phyloP scores from a whole-genome alignment of 2,113 vertebrate species.

The Verasper variegatus region DNA sequence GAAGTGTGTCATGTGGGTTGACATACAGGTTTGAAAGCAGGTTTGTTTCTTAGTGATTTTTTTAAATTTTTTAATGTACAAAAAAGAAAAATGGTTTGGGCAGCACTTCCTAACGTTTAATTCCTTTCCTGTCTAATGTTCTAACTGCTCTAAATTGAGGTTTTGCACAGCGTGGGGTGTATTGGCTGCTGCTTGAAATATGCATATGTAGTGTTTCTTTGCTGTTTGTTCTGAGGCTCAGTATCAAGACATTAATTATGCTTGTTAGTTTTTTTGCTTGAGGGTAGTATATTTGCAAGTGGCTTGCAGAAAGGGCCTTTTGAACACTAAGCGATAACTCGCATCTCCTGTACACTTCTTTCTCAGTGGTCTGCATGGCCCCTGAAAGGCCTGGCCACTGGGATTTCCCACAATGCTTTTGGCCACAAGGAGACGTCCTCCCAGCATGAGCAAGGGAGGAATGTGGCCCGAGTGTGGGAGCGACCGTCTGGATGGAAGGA shows the following conservation, averaged over 20 bases:
- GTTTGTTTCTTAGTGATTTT: background rate
- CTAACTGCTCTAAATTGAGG: slow-evolving; percentile 10
- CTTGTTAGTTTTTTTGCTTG: background rate
- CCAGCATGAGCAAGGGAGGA: slow-evolving; percentile 77
- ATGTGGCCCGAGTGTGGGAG: slow-evolving; percentile 79
- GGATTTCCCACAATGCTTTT: slow-evolving; percentile 80
- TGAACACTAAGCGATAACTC: slow-evolving; percentile 8
- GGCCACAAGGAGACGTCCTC: slow-evolving; percentile 79
- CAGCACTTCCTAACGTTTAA: background rate
- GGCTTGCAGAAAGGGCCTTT: slow-evolving; percentile 11
- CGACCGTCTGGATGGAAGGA: slow-evolving; percentile 64
- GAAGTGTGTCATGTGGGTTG: slow-evolving; percentile 31
- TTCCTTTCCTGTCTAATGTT: slow-evolving; percentile 2
- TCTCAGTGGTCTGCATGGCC: slow-evolving; percentile 44
- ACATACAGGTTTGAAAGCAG: slow-evolving; percentile 31
- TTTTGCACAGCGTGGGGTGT: slow-evolving; percentile 5
- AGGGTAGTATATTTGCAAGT: background rate
- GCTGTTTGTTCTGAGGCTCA: slow-evolving; percentile 12
- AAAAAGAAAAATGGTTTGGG: slow-evolving; percentile 18
- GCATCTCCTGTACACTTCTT: slow-evolving; percentile 36
- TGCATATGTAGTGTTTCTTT: slow-evolving; percentile 12
- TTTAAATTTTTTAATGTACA: slow-evolving; percentile 29
- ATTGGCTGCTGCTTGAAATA: slow-evolving; percentile 14
- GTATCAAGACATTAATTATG: slow-evolving; percentile 2
- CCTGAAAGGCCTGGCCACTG: slow-evolving; percentile 54